Evolutionary conservation across 2,797 vertebrate species (phyloP), one percentile per base, ranked within the genome.

Genomic region (Pachyuromys duprasi): DNA sequence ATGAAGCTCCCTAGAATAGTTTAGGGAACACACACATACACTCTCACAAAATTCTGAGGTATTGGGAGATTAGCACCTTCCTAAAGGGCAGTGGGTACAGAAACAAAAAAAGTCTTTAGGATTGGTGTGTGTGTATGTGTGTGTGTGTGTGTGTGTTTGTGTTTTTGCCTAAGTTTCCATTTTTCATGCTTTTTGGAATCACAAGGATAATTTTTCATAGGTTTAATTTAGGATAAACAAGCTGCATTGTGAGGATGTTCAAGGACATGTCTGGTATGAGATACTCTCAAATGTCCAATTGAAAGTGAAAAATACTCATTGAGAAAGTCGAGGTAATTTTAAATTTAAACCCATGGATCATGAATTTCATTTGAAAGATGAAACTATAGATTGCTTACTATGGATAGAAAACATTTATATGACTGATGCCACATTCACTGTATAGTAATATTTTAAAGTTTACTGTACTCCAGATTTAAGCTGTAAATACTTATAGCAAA

Each of bases 161-260:
- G 57, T 53, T 0, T 76, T 63, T 96, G 26, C 87, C 5, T 86
- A 72, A 81, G 31, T 92, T 92, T 95, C 49, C 62, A 70, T 49
- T 93, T 2, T 20, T 80, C 57, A 3, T 81, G 33, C 76, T 94
- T 91, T 67, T 53, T 76, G 86, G 72, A 67, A 84, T 95, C 87
- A 93, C 39, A 78, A 69, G 67, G 28, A 83, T 95, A 93, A 89
- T 72, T 96, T 86, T 82, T 81, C 86, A 92, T 2, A 28, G 62
- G 72, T 91, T 93, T 93, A 96, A 95, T 93, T 94, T 95, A 97
- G 87, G 94, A 87, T 53, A 28, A 90, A n/a, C 2, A 20, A 76
- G 87, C 83, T 92, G 60, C 42, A 8, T 79, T 75, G 81, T 63
- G 88, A 88, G 79, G 55, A 55, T 82, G 75, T 63, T 93, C n/a